These are phyloP conservation scores for Diacarnus erythraeanus DNA, from an alignment of 37 sponge, comb jelly and placozoan genomes.

Conservation along the genomic window DNA sequence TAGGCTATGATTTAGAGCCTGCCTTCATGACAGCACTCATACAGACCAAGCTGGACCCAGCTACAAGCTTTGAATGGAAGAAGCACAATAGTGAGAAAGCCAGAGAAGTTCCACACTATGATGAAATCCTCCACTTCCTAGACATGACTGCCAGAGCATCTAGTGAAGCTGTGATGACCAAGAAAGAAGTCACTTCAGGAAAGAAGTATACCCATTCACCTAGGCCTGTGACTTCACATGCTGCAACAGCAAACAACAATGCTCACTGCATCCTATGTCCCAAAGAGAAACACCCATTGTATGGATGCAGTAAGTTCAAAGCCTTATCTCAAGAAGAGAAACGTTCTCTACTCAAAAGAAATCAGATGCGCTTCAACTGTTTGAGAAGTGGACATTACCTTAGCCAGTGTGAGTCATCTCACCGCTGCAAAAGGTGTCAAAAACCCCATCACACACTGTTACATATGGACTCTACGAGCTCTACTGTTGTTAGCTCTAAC, in stretches of 20 bases:
- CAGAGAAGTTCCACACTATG: constrained; percentile 19
- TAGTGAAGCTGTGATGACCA: background rate
- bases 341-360: background rate
- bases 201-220: background rate
- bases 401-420: constrained; percentile 26
- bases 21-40: constrained; percentile 35
- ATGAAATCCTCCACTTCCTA: constrained; percentile 14
- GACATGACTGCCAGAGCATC: constrained; percentile 11
- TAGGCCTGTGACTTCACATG: background rate
- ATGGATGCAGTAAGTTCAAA: constrained; percentile 24
- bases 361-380: constrained; percentile 17
- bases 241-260: too few relatives aligned
- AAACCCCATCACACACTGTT: too few relatives aligned
- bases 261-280: too few relatives aligned
- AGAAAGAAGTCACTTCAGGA: too few relatives aligned
- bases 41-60: constrained; percentile 27
- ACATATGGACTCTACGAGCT: too few relatives aligned
- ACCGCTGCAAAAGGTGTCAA: constrained; percentile 22
- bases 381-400: constrained; percentile 24
- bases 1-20: constrained; percentile 12
- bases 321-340: constrained; percentile 29
- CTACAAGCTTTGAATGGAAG: constrained; percentile 41
- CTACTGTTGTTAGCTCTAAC: too few relatives aligned
- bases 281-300: too few relatives aligned
- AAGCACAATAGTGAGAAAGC: constrained; percentile 25